phyloP scores from a whole-genome alignment of 2,888 invertebrate species.

The Escarpia spicata region DNA sequence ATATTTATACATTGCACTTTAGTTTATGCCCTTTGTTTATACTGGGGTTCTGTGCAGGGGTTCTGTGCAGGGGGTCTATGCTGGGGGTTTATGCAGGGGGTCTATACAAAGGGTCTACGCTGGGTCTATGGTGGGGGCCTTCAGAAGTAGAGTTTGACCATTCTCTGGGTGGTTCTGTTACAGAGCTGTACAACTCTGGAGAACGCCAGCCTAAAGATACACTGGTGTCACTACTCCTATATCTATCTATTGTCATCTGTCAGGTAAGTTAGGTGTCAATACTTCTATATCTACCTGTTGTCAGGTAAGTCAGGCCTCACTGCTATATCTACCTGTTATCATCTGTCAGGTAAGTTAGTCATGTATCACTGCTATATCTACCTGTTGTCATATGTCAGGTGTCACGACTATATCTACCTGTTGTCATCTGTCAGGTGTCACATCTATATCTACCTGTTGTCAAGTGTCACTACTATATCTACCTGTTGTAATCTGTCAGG shows the following conservation, averaged over 20 bases:
- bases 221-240: constrained; percentile 62
- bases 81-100: not conserved
- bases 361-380: not conserved
- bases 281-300: not conserved
- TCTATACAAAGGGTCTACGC: too few relatives aligned
- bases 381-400: not conserved
- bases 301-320: constrained; percentile 50
- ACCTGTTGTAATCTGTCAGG: too few relatives aligned
- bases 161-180: constrained; percentile 27
- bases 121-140: not conserved
- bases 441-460: constrained; percentile 62
- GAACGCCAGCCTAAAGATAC: constrained; percentile 62
- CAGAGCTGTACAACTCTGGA: constrained; percentile 64
- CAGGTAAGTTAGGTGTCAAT: constrained; percentile 47
- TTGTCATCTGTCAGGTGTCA: constrained; percentile 36
- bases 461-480: constrained; percentile 52
- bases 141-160: not conserved
- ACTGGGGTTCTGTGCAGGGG: too few relatives aligned
- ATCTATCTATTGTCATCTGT: constrained; percentile 63
- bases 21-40: not conserved
- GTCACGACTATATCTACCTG: too few relatives aligned
- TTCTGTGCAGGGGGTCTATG: not conserved
- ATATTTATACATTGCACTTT: not conserved
- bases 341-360: not conserved
- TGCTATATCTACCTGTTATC: too few relatives aligned